phyloP scores from a whole-genome alignment of 2,888 invertebrate species.

The Sylvicola cinctus region DNA sequence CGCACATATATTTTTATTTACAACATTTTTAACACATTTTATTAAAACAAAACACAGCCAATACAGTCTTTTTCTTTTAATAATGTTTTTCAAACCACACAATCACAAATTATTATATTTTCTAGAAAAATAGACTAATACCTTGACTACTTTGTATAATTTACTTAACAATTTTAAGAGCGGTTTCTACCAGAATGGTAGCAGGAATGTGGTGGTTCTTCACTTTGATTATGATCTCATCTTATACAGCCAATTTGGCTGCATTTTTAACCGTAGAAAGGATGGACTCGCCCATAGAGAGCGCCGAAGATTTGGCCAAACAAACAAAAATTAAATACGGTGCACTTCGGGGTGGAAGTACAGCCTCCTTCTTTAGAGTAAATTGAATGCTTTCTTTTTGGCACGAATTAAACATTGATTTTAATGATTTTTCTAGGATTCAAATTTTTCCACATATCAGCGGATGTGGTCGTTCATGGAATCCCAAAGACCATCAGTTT shows the following conservation, averaged over 20 bases:
- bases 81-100: no score
- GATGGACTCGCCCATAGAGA: conserved; percentile 88
- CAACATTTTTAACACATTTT: no score
- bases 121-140: background rate
- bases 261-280: conserved; percentile 83
- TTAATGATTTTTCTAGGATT: conserved; percentile 39
- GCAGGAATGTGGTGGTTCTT: conserved; percentile 90
- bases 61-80: no score
- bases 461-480: conserved; percentile 94
- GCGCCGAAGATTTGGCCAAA: conserved; percentile 86
- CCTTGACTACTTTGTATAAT: no score
- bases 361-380: conserved; percentile 86
- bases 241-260: conserved; percentile 88
- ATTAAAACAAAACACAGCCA: no score
- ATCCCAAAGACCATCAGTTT: conserved; percentile 68
- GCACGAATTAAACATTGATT: background rate
- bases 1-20: no score
- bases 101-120: no score
- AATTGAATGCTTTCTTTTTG: no score
- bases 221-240: conserved; percentile 86
- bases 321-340: conserved; percentile 97
- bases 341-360: conserved; percentile 78
- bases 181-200: conserved; percentile 25
- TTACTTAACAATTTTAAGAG: conserved; percentile 12
- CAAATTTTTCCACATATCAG: conserved; percentile 83